Evolutionary conservation across 2,113 vertebrate genomes (phyloP).

Genomic region (Dissostichus mawsoni): DNA sequence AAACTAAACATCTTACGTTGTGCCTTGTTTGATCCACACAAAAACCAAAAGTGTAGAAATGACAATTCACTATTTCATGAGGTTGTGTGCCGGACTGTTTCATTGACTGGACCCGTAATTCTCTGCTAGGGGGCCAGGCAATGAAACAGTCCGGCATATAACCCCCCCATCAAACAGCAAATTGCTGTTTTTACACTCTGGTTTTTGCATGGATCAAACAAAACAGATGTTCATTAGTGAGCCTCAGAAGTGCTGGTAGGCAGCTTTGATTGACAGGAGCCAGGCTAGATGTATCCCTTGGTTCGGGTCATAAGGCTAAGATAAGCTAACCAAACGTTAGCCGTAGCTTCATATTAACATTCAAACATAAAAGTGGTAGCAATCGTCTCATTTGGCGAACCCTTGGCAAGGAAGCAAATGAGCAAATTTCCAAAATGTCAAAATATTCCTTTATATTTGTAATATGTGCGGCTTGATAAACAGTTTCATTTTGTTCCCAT

Average conservation of each 20-base stretch:
- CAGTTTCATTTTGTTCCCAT: neutral
- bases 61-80: neutral
- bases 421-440: too few relatives aligned
- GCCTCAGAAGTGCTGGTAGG: neutral
- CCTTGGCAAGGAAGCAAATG: neutral
- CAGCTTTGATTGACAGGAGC: neutral
- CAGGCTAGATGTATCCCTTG: neutral
- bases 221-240: neutral
- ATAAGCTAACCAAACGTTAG: neutral
- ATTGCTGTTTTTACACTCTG: neutral
- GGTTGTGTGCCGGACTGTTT: neutral
- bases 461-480: neutral
- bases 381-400: neutral
- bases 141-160: neutral
- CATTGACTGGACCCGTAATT: neutral
- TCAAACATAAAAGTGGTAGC: neutral
- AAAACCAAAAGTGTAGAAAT: neutral
- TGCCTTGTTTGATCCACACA: neutral
- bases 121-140: neutral
- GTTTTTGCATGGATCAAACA: neutral
- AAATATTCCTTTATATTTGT: too few relatives aligned
- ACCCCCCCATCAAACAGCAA: neutral
- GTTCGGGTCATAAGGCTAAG: neutral
- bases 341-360: neutral
- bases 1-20: neutral